These are phyloP conservation scores for Ictidomys tridecemlineatus DNA, from an alignment of 2,113 vertebrate species.

Conservation along the genomic window DNA sequence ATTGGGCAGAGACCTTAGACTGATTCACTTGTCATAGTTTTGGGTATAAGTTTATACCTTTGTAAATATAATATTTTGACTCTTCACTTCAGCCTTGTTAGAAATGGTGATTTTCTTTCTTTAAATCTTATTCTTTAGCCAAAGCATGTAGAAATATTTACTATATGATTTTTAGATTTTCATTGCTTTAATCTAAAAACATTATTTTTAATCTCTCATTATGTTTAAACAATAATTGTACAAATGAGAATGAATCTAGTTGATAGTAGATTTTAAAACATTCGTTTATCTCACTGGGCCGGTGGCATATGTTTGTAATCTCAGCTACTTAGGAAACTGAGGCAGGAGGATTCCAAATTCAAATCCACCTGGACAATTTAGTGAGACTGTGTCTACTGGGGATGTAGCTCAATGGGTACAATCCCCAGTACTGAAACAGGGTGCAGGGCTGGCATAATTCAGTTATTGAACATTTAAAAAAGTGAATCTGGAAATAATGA, in stretches of 20 bases:
- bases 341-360: neutral
- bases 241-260: slow-evolving; percentile 37
- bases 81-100: slow-evolving; percentile 23
- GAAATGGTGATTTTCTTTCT: slow-evolving; percentile 2
- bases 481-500: slow-evolving; percentile 27
- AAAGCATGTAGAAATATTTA: slow-evolving; percentile 14
- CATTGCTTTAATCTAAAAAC: slow-evolving; percentile 24
- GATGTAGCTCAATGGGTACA: neutral
- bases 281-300: neutral
- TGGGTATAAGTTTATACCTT: slow-evolving; percentile 21
- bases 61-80: neutral
- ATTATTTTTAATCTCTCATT: slow-evolving; percentile 36
- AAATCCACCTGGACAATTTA: neutral
- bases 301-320: neutral
- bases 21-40: slow-evolving; percentile 28
- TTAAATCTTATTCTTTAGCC: slow-evolving; percentile 43
- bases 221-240: slow-evolving; percentile 12
- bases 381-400: neutral
- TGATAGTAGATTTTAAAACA: slow-evolving; percentile 45
- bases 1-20: neutral
- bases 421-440: too few species aligned
- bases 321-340: neutral
- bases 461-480: slow-evolving; percentile 37
- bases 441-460: neutral
- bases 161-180: slow-evolving; percentile 35